Percentiles rank a stretch among this genome's conserved stretches.
These are phyloP conservation scores for Patiria miniata DNA, from an alignment of 35 echinoderm and acorn worm species.

Conservation along the genomic window DNA sequence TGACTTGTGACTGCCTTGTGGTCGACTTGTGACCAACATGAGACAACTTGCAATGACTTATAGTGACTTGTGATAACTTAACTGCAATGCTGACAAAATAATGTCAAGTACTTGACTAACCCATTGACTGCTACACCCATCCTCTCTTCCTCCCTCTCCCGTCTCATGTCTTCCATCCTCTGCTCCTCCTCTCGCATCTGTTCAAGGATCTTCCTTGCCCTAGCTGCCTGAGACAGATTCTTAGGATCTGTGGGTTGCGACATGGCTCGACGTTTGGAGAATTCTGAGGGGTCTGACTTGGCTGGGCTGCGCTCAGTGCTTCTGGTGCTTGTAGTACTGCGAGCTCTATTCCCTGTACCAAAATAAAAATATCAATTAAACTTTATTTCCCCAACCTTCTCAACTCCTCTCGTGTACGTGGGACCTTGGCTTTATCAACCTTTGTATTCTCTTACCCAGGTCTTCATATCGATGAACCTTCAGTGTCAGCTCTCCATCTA, in stretches of 20 bases:
- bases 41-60: too few species aligned
- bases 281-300: not conserved
- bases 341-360: too few species aligned
- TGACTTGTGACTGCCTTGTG: too few species aligned
- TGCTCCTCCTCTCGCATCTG: slow-evolving; percentile 23
- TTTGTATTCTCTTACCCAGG: slow-evolving; percentile 6
- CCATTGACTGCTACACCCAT: not conserved
- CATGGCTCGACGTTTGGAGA: not conserved
- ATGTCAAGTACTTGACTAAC: not conserved
- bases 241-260: not conserved
- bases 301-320: not conserved
- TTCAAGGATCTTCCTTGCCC: not conserved
- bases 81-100: too few species aligned
- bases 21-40: too few species aligned
- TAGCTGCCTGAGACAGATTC: slow-evolving; percentile 5
- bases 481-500: slow-evolving; percentile 48
- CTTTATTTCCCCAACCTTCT: not conserved
- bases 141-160: slow-evolving; percentile 22
- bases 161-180: not conserved
- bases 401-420: too few species aligned
- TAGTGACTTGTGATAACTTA: too few species aligned
- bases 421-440: not conserved
- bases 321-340: not conserved
- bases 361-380: too few species aligned
- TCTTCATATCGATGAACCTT: slow-evolving; percentile 61